Evolutionary conservation across 2,797 vertebrate genomes (phyloP), one percentile per base, ranked within the genome.

Genomic region (Nyctibius grandis): DNA sequence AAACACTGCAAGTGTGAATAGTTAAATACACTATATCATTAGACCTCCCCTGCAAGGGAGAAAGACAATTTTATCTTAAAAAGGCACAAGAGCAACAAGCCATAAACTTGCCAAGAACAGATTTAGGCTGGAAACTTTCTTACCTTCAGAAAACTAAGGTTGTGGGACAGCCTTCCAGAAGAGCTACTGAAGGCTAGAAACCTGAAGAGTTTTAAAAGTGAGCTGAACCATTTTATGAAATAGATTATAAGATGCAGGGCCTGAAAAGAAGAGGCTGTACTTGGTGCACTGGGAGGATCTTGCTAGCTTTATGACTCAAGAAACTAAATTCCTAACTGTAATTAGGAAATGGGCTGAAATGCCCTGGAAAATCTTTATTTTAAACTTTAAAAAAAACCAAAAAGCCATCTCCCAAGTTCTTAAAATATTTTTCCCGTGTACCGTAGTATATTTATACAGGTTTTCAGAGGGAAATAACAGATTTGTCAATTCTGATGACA

Each of bases 391-490:
- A 25, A 79, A n/a, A 38, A 3, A 16, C 0, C 8, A 8, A 67
- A 86, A 73, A 59, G 16, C 45, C 15, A 60, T 53, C 33, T 91
- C 56, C 42, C 16, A 91, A 85, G 38, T 1, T 57, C 47, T 73
- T 94, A 63, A 78, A 53, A 85, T 68, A 78, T 36, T 91, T 83
- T 92, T 50, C 85, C 85, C 85, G 21, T 33, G 50, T 57, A 79
- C 15, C 9, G n/a, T 38, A 48, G 42, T 17, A 44, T 53, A 91
- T 69, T 92, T 69, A 50, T 57, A 54, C 5, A 73, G 23, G 18
- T 89, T 92, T 94, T 76, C 78, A 91, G 78, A 72, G 28, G 85
- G 63, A 92, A 95, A 87, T 77, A 88, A 64, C 18, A 89, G n/a
- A 89, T 93, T 85, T 93, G 48, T 68, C 57, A 78, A 29, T 75